Percentiles rank a stretch among this genome's conserved stretches.
Conservation (phyloP, 1,140 invertebrate species). For the Prorops nasuta region DNA sequence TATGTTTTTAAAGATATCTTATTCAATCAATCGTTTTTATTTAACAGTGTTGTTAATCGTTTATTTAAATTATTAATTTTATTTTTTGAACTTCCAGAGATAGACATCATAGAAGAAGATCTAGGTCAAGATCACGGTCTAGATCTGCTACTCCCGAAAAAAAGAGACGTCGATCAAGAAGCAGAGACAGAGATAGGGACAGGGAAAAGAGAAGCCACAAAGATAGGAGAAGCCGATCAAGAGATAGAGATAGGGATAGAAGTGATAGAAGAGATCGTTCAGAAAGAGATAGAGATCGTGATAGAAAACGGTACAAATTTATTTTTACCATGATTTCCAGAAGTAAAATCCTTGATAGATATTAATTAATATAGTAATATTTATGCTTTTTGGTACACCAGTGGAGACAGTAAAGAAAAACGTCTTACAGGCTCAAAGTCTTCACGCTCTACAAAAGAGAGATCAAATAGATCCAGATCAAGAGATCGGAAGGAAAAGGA, state of each 20-base stretch:
- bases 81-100: conserved; percentile 32
- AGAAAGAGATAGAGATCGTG: conserved; percentile 43
- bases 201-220: conserved; percentile 55
- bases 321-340: conserved; percentile 1
- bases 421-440: conserved; percentile 53
- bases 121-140: conserved; percentile 48
- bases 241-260: conserved; percentile 45
- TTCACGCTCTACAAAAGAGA: conserved; percentile 51
- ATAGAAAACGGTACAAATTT: conserved; percentile 35
- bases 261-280: conserved; percentile 35
- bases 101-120: conserved; percentile 48
- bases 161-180: conserved; percentile 64
- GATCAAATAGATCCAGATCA: conserved; percentile 46
- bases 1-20: conserved; percentile 1
- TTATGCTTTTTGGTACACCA: conserved; percentile 42
- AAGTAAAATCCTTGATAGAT: neutral
- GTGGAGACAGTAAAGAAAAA: conserved; percentile 58
- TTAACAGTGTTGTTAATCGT: conserved; percentile 8
- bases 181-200: conserved; percentile 61
- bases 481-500: conserved; percentile 61
- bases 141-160: conserved; percentile 62
- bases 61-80: conserved; percentile 15
- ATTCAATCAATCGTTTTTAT: neutral
- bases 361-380: conserved; percentile 22
- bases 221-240: conserved; percentile 44